Percentiles rank a stretch among this genome's conserved stretches.
phyloP scores from a whole-genome alignment of 92 coral and sea anemone genomes.

The Blastomussa wellsi region DNA sequence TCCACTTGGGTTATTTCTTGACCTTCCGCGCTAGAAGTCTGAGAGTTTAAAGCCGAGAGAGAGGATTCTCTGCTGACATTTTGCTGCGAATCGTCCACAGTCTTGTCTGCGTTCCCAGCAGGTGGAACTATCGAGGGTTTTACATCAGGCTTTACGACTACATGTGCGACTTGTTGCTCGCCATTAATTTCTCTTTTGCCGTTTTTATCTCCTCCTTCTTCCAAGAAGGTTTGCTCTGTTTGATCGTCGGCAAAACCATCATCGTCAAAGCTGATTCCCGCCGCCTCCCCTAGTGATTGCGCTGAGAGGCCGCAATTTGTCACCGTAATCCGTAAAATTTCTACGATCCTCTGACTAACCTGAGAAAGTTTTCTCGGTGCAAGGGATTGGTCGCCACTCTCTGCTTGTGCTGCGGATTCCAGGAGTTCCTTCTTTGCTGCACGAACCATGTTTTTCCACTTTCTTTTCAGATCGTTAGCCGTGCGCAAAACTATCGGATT shows the following conservation, averaged over 20 bases:
- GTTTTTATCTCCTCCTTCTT: neutral
- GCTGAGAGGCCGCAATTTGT: slow-evolving; percentile 18
- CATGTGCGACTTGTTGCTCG: slow-evolving; percentile 21
- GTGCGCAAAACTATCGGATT: slow-evolving; percentile 69
- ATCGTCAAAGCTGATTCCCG: slow-evolving; percentile 6
- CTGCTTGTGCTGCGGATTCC: slow-evolving; percentile 20
- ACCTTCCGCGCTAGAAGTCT: neutral
- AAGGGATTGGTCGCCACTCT: slow-evolving; percentile 29
- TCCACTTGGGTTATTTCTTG: neutral
- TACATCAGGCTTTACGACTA: slow-evolving; percentile 8
- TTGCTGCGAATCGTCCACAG: neutral
- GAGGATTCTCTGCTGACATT: neutral
- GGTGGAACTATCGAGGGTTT: slow-evolving; percentile 22
- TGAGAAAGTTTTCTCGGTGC: slow-evolving; percentile 51
- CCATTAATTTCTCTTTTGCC: neutral
- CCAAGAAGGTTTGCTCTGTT: slow-evolving; percentile 18
- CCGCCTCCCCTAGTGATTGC: slow-evolving; percentile 9
- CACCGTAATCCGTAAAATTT: slow-evolving; percentile 25
- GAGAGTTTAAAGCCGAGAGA: neutral
- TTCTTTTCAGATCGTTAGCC: slow-evolving; percentile 76
- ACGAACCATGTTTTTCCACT: slow-evolving; percentile 88
- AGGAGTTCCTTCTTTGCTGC: slow-evolving; percentile 72
- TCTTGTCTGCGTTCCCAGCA: neutral
- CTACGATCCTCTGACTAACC: slow-evolving; percentile 61
- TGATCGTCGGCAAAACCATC: slow-evolving; percentile 13